Evolutionary conservation across 2,797 vertebrate genomes (phyloP), one percentile per base, ranked within the genome.

Genomic region (Pipistrellus nathusii): DNA sequence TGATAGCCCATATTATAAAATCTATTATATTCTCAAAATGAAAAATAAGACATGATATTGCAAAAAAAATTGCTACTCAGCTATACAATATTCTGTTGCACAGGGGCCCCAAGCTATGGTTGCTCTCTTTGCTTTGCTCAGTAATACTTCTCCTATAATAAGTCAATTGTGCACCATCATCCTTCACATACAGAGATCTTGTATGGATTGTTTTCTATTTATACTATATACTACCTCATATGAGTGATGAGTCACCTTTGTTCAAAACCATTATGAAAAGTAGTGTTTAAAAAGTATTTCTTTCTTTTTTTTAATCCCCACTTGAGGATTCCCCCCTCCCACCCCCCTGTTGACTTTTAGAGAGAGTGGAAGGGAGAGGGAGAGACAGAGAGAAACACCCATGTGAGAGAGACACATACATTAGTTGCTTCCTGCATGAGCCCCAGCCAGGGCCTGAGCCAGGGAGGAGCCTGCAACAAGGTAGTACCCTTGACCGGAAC

Each of bases 61-160:
- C 12, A 55, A 44, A 30, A 12, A 59, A 94, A 21, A 44, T 76
- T 59, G 10, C 7, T 76, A 25, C 62, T 91, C 27, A 53, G 30
- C 18, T 85, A 4, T 46, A 27, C 5, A 68, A 41, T 68, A 73
- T 72, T 94, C 18, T 55, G 0, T 76, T 91, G 32, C 68, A 81
- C 41, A 78, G 23, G 15, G 20, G 0, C 12, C 80, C 21, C 32
- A n/a, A 8, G 0, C 75, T 53, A 20, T 71, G 38, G 15, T 38
- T 84, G 48, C 32, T 76, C 7, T 88, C 48, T 38, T 86, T 68
- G n/a, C 25, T 93, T 59, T 94, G 30, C 27, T 41, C 59, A 93
- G 46, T 80, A 94, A 3, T 13, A 46, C 6, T 84, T 91, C 30
- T 82, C 53, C 38, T 68, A 8, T 17, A 75, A n/a, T 51, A 83